phyloP scores from a whole-genome alignment of 2,113 vertebrate species.

The Indicator maculatus region DNA sequence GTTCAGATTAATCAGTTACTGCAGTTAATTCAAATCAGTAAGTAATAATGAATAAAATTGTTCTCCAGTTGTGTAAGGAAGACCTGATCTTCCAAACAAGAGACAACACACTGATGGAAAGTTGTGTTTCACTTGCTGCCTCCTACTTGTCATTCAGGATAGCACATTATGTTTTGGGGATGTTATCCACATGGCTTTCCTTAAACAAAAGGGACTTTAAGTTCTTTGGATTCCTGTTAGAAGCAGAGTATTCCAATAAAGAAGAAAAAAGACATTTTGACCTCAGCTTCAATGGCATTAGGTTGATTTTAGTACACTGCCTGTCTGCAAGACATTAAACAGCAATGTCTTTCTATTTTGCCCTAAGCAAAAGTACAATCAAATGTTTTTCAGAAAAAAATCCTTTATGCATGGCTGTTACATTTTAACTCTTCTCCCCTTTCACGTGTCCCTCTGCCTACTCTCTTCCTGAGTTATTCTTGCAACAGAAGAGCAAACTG shows the following conservation, averaged over 20 bases:
- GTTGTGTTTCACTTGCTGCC: not conserved
- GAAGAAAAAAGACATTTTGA: not conserved
- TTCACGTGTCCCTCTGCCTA: not conserved
- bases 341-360: not conserved
- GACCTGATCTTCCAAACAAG: not conserved
- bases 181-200: not conserved
- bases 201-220: not conserved
- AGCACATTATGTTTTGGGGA: not conserved
- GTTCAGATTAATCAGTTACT: constrained; percentile 66
- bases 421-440: not conserved
- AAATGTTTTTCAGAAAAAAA: not conserved
- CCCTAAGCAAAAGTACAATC: not conserved
- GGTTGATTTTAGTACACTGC: not conserved
- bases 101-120: not conserved
- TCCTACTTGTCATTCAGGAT: not conserved
- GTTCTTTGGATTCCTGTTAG: not conserved
- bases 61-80: not conserved
- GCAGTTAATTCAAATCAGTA: constrained; percentile 13
- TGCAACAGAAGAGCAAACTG: not conserved
- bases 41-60: not conserved
- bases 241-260: not conserved
- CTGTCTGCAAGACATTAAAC: not conserved
- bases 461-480: not conserved
- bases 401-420: not conserved
- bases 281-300: not conserved